These are phyloP conservation scores for Platynereis dumerilii DNA, from an alignment of 2,888 invertebrate species.

Conservation along the genomic window DNA sequence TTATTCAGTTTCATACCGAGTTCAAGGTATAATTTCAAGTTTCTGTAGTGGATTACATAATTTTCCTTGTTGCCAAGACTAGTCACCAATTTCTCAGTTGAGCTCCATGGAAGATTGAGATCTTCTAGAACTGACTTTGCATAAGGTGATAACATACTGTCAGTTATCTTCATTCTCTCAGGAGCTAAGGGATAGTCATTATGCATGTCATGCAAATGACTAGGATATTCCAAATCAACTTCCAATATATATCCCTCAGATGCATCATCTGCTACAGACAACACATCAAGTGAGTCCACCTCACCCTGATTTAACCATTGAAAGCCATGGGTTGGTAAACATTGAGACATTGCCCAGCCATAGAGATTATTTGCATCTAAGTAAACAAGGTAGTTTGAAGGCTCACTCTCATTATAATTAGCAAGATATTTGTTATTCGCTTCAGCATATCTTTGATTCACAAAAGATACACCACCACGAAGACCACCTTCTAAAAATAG, in stretches of 20 bases:
- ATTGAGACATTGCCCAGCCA: slow-evolving; percentile 3
- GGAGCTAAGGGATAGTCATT: slow-evolving; percentile 49
- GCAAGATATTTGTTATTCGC: no score
- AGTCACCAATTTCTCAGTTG: neutral
- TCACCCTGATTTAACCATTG: neutral
- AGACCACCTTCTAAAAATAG: slow-evolving; percentile 37
- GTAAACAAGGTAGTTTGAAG: no score
- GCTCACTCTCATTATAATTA: no score
- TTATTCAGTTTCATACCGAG: slow-evolving; percentile 30
- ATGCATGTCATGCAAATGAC: slow-evolving; percentile 48
- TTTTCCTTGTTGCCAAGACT: neutral
- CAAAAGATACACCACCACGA: neutral
- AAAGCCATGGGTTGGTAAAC: neutral
- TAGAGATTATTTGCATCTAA: neutral
- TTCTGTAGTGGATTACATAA: neutral
- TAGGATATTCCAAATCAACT: slow-evolving; percentile 63
- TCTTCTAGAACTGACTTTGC: neutral
- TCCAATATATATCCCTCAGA: slow-evolving; percentile 59
- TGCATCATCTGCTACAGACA: slow-evolving; percentile 2
- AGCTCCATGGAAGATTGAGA: no score
- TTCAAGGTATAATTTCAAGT: neutral
- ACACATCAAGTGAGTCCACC: neutral
- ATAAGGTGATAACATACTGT: neutral
- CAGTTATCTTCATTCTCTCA: slow-evolving; percentile 29
- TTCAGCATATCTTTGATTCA: no score